Percentiles rank a stretch among this genome's conserved stretches.
Conservation (phyloP, 1,140 invertebrate genomes). For the Olivierus martensii region DNA sequence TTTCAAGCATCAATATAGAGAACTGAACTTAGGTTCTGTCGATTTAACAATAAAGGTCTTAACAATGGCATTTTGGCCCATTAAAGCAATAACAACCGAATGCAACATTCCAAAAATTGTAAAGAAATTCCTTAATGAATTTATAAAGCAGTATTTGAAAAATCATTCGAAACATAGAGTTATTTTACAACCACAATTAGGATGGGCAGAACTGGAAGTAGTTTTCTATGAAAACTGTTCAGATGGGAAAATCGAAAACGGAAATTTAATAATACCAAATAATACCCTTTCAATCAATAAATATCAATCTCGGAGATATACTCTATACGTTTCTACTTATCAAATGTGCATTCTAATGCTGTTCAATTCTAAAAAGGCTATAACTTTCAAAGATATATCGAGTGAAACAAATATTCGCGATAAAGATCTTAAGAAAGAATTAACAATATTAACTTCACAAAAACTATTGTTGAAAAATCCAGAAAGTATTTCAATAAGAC, state of each 20-base stretch:
- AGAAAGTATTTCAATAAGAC: slow-evolving; percentile 89
- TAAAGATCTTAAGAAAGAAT: slow-evolving; percentile 79
- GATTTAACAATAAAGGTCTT: slow-evolving; percentile 92
- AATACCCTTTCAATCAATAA: no score
- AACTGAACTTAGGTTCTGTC: slow-evolving; percentile 70
- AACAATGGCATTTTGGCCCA: slow-evolving; percentile 98
- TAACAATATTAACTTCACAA: slow-evolving; percentile 91
- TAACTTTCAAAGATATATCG: slow-evolving; percentile 74
- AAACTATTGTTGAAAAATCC: slow-evolving; percentile 87
- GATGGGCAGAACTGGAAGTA: slow-evolving; percentile 91
- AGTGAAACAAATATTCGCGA: slow-evolving; percentile 97
- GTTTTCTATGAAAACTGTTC: slow-evolving; percentile 48
- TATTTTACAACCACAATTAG: slow-evolving; percentile 90
- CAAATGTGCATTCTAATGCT: slow-evolving; percentile 98
- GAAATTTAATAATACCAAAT: no score
- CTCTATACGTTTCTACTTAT: slow-evolving; percentile 85
- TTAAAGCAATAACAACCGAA: slow-evolving; percentile 73
- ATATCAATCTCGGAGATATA: slow-evolving; percentile 59
- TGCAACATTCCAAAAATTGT: slow-evolving; percentile 84
- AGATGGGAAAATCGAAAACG: no score
- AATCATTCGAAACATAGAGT: slow-evolving; percentile 96
- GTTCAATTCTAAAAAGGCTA: slow-evolving; percentile 82
- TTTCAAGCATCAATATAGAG: slow-evolving; percentile 59
- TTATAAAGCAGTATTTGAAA: slow-evolving; percentile 88
- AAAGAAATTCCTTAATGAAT: slow-evolving; percentile 82